Percentiles rank a stretch among this genome's conserved stretches.
Evolutionary conservation across 2,113 vertebrate genomes (phyloP).

Genomic region (Cyprinodon variegatus): DNA sequence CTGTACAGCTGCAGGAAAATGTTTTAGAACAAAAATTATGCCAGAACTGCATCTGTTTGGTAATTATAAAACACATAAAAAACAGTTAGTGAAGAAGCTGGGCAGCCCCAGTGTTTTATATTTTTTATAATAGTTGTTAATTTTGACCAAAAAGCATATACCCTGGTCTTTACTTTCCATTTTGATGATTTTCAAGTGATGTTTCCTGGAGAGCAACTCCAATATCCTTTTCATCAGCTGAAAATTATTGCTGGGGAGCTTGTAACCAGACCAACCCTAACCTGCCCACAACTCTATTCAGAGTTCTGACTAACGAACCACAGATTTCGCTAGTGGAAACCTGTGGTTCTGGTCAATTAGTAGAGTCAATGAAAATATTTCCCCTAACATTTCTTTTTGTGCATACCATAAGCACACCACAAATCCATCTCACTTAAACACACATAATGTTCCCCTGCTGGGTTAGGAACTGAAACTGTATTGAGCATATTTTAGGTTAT

Average conservation of each 20-base stretch:
- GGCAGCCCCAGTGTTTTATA: background rate
- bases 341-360: too few species aligned
- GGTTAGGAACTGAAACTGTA: too few species aligned
- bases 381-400: too few species aligned
- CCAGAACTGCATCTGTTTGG: background rate
- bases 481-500: too few species aligned
- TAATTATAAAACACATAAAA: background rate
- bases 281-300: background rate
- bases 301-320: too few species aligned
- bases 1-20: background rate
- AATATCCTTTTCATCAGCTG: background rate
- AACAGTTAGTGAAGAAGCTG: background rate
- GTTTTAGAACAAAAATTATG: too few species aligned
- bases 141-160: background rate
- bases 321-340: too few species aligned
- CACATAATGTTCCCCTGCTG: too few species aligned
- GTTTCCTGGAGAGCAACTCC: background rate
- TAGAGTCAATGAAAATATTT: too few species aligned
- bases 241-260: background rate
- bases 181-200: background rate
- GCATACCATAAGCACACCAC: too few species aligned
- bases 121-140: background rate
- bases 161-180: background rate
- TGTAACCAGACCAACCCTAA: background rate
- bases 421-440: too few species aligned